Base-by-base conservation (phyloP, 2,113 vertebrate species). In the Rhea americana region DNA sequence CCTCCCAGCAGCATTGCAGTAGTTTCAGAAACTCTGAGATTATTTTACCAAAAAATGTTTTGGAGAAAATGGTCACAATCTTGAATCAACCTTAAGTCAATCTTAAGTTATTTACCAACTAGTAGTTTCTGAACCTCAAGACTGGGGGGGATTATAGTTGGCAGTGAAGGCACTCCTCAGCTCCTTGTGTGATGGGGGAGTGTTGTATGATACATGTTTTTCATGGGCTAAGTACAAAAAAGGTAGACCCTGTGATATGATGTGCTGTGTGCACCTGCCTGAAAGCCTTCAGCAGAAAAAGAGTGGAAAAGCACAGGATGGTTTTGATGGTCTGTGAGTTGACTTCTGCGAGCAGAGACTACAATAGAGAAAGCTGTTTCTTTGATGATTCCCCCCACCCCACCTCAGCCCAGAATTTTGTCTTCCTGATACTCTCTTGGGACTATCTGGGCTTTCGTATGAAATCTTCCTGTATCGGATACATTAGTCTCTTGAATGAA, bases 11-110 rank as follows among this genome's bases (percentile, higher is more conserved):
- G 30, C 82, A 30, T 83, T 71, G 74, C 74, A 91, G 41, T 65
- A 50, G 55, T 79, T 95, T 90, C 75, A 89, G 82, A 95, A 95
- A 85, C 71, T n/a, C 28, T 78, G 77, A 85, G 74, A 55, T 77
- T 17, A 9, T 48, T 17, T 28, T 68, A 10, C 66, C 65, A 55
- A 88, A 53, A 85, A 82, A 82, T 53, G 35, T 39, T 68, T 37
- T 19, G 18, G 75, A 20, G 50, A 45, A 45, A 56, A 48, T n/a
- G 63, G 37, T 67, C 21, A 25, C 39, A 32, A 0, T 62, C 30
- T 63, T 56, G 53, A 67, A n/a, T 50, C 26, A 59, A 0, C 45
- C 50, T 56, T 56, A 56, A 30, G 47, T 50, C 26, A 55, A 0
- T 39, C 50, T 56, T 56, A 56, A 56, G 10, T 62, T 71, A 22